Evolutionary conservation across 2,797 vertebrate species (phyloP), one percentile per base, ranked within the genome.

Genomic region (Semaprochilodus insignis): DNA sequence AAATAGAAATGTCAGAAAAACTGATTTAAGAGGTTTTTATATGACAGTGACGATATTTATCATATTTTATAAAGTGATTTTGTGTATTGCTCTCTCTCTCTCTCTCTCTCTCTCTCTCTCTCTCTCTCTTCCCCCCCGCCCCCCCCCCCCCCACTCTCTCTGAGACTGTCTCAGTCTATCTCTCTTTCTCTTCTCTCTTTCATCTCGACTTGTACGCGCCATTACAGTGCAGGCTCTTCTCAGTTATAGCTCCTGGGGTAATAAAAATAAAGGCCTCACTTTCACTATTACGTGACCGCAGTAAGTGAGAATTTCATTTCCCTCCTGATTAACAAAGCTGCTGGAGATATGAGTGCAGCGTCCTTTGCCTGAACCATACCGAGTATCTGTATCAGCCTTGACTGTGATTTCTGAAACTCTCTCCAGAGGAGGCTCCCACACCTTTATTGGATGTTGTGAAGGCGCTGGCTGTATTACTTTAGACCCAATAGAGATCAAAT

Each of bases 251-350:
- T 17, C 23, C 31, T 69, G 16, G 27, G 44, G 63, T 74, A 75
- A 51, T 69, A 69, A 60, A 67, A 71, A 51, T 69, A 40, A 67
- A 14, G 27, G 13, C 36, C 60, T 65, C 60, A 3, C 31, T 31
- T 21, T 11, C 54, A 19, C 40, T 57, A 57, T 48, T 27, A 55
- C 71, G 31, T 75, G 62, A 48, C 55, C 3, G 4, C 0, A 5
- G 6, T 23, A 51, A 13, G 5, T 48, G 34, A 25, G 40, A 74
- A 67, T 59, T 75, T 40, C 8, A 59, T 81, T 81, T 74, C 62
- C 55, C 51, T 14, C 16, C 15, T 74, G 62, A 74, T 66, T 74
- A 81, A 67, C 62, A 81, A 66, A 36, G 52, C 36, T 75, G 25
- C 62, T 81, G 62, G 55, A 74, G 57, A 75, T 59, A 57, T 59